Percentiles rank a stretch among this genome's conserved stretches.
These are phyloP conservation scores for Rhabditoides inermis DNA, from an alignment of 2,888 invertebrate genomes.

Conservation along the genomic window DNA sequence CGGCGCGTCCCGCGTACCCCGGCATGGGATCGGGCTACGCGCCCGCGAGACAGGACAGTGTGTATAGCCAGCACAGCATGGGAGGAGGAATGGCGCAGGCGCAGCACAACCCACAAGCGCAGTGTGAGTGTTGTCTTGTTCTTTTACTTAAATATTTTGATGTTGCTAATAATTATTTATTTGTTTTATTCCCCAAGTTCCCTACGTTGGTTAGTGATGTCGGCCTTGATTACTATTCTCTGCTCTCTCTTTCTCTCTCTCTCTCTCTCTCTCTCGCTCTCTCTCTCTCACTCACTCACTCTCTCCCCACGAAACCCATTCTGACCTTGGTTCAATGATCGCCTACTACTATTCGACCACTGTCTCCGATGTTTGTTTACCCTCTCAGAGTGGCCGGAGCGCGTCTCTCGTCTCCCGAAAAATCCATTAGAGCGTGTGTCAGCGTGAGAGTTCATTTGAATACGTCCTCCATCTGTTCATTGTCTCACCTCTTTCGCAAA, in stretches of 20 bases:
- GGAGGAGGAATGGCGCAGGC: too few relatives aligned
- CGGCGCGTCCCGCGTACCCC: not conserved
- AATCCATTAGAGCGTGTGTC: too few relatives aligned
- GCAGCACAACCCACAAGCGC: too few relatives aligned
- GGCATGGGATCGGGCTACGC: not conserved
- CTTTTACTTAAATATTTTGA: too few relatives aligned
- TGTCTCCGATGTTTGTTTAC: not conserved
- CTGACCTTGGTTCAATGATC: not conserved
- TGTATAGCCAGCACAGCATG: not conserved
- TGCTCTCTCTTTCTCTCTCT: slow-evolving; percentile 1
- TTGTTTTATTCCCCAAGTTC: not conserved
- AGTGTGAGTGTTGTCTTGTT: too few relatives aligned
- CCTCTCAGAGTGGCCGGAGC: slow-evolving; percentile 3
- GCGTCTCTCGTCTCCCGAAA: slow-evolving; percentile 6
- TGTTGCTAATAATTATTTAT: too few relatives aligned
- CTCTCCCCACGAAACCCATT: not conserved
- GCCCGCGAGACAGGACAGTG: not conserved
- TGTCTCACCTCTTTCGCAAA: too few relatives aligned
- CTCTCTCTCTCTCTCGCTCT: not conserved
- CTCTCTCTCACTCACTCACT: not conserved
- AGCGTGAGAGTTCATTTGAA: too few relatives aligned
- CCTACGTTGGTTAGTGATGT: not conserved
- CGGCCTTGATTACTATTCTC: not conserved
- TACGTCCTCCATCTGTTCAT: too few relatives aligned
- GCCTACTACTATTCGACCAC: not conserved